phyloP scores from a whole-genome alignment of 1,140 invertebrate species.

The Sycophila sp. region DNA sequence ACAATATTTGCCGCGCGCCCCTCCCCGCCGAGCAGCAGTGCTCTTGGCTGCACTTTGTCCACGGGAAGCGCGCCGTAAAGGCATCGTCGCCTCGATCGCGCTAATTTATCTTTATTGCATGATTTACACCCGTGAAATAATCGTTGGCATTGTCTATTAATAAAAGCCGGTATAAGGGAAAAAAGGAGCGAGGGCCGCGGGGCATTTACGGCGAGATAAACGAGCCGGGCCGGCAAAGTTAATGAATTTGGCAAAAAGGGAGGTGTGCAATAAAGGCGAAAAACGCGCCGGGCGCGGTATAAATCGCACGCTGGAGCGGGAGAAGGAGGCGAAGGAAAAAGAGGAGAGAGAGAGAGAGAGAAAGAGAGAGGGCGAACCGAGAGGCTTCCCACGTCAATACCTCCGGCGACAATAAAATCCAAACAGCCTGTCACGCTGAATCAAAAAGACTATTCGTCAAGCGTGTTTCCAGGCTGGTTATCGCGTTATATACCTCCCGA shows the following conservation, averaged over 20 bases:
- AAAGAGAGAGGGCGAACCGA: background rate
- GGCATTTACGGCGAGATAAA: slow-evolving; percentile 31
- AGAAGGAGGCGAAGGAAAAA: background rate
- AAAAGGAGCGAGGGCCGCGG: background rate
- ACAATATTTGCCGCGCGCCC: background rate
- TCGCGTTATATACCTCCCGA: slow-evolving; percentile 19
- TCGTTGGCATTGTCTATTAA: slow-evolving; percentile 15
- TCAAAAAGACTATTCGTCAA: slow-evolving; percentile 33
- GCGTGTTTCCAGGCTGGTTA: slow-evolving; percentile 28
- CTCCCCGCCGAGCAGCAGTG: too few relatives aligned
- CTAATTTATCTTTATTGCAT: slow-evolving; percentile 10
- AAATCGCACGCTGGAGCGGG: background rate
- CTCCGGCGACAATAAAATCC: slow-evolving; percentile 34
- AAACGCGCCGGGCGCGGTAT: slow-evolving; percentile 27
- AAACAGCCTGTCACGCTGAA: slow-evolving; percentile 20
- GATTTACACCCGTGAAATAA: slow-evolving; percentile 19
- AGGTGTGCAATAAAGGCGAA: slow-evolving; percentile 34
- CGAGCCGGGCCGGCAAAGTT: slow-evolving; percentile 23
- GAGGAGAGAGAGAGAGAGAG: background rate
- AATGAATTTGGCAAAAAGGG: slow-evolving; percentile 25
- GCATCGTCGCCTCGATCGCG: background rate
- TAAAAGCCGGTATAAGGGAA: background rate
- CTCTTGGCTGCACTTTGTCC: too few relatives aligned
- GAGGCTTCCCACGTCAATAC: slow-evolving; percentile 31
- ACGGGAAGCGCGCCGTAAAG: background rate